Evolutionary conservation across 1,140 invertebrate genomes (phyloP).

Genomic region (Platyura marginata): DNA sequence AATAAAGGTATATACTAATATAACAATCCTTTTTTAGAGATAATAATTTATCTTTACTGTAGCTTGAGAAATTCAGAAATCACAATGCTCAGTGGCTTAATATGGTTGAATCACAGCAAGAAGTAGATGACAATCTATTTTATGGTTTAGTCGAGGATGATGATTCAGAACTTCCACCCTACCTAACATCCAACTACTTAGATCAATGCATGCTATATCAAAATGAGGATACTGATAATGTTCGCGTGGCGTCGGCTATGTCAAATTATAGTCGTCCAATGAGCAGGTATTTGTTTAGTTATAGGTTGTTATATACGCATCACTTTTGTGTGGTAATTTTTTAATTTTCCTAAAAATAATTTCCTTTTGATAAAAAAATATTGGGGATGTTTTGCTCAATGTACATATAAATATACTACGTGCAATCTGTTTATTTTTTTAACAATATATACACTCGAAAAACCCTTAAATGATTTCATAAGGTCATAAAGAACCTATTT

Average conservation of each 20-base stretch:
- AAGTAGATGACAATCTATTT: conserved; percentile 29
- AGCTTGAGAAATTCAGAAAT: conserved; percentile 82
- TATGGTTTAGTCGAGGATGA: conserved; percentile 31
- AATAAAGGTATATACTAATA: conserved; percentile 44
- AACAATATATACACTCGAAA: background rate
- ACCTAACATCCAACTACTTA: conserved; percentile 49
- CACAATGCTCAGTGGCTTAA: conserved; percentile 97
- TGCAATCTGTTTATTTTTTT: background rate
- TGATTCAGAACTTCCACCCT: conserved; percentile 45
- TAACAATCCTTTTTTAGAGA: background rate
- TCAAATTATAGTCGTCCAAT: conserved; percentile 20
- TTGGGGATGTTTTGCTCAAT: too few species aligned
- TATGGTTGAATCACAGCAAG: conserved; percentile 59
- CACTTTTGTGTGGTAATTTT: too few species aligned
- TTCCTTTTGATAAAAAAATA: too few species aligned
- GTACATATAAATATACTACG: too few species aligned
- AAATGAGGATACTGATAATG: conserved; percentile 15
- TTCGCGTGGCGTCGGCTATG: conserved; percentile 16
- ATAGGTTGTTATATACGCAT: too few species aligned
- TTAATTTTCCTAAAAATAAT: too few species aligned
- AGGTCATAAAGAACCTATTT: too few species aligned
- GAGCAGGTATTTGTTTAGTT: conserved; percentile 16
- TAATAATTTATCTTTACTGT: conserved; percentile 1
- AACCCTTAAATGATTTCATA: too few species aligned
- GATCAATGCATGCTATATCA: conserved; percentile 14